A percentile compares a stretch with the other conserved stretches of the same genome.
phyloP scores from a whole-genome alignment of 2,888 invertebrate species.

The Corbicula japonica region DNA sequence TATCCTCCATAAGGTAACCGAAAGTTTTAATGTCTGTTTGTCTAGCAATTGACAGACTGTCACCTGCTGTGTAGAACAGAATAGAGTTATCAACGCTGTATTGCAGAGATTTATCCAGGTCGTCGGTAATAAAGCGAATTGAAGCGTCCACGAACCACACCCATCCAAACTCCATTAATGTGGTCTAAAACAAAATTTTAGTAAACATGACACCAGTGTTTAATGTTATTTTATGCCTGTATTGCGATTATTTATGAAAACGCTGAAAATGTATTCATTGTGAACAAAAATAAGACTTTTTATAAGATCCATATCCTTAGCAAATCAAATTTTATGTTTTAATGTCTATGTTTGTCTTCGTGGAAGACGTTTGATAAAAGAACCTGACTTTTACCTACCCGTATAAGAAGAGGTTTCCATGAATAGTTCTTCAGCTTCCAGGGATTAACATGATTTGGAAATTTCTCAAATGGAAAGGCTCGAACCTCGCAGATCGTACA shows the following conservation, averaged over 20 bases:
- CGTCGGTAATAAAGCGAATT: not conserved
- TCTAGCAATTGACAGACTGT: not conserved
- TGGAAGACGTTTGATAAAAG: no score
- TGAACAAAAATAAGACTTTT: not conserved
- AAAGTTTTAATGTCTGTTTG: slow-evolving; percentile 3
- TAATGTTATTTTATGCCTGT: not conserved
- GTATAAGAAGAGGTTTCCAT: slow-evolving; percentile 3
- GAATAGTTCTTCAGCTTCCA: slow-evolving; percentile 2
- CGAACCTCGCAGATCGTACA: slow-evolving; percentile 1
- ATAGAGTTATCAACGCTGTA: not conserved
- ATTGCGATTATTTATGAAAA: not conserved
- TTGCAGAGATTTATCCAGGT: not conserved
- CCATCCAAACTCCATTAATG: slow-evolving; percentile 2
- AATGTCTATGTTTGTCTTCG: no score
- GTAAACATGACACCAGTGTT: not conserved
- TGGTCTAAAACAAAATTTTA: not conserved
- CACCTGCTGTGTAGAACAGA: not conserved
- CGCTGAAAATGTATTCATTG: not conserved
- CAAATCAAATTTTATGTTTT: not conserved
- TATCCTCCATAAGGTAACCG: not conserved
- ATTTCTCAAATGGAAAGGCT: slow-evolving; percentile 2
- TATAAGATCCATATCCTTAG: not conserved
- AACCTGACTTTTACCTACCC: no score
- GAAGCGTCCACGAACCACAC: slow-evolving; percentile 13
- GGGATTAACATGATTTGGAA: not conserved